phyloP scores from a whole-genome alignment of 2,888 invertebrate genomes.

The Julus scanicus region DNA sequence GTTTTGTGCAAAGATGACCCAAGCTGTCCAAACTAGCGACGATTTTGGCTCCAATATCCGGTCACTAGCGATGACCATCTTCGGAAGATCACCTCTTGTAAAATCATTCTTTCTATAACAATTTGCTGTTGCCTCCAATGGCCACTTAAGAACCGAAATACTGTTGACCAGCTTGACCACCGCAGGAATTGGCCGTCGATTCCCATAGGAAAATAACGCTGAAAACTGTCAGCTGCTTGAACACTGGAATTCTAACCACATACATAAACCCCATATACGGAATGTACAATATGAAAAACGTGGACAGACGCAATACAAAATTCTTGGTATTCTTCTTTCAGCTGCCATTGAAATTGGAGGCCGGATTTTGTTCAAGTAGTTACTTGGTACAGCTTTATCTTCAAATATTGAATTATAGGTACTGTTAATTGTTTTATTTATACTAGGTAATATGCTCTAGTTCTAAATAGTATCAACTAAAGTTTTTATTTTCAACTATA shows the following conservation, averaged over 20 bases:
- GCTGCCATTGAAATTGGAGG: too few relatives aligned
- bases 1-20: neutral
- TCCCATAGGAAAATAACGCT: neutral
- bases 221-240: neutral
- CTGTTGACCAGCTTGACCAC: neutral
- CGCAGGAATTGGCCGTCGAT: neutral
- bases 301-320: too few relatives aligned
- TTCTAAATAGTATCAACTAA: too few relatives aligned
- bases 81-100: neutral
- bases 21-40: neutral
- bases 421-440: too few relatives aligned
- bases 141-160: neutral
- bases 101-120: neutral
- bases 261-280: too few relatives aligned
- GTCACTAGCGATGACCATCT: neutral
- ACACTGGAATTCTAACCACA: neutral
- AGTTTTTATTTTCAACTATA: too few relatives aligned
- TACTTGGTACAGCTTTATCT: too few relatives aligned
- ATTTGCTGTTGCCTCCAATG: neutral
- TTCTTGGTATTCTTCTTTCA: too few relatives aligned
- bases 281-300: too few relatives aligned
- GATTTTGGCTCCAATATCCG: neutral
- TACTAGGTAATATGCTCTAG: too few relatives aligned
- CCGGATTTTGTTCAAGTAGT: too few relatives aligned
- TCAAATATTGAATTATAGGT: too few relatives aligned